phyloP scores from a whole-genome alignment of 2,888 invertebrate species.

The Erannis defoliaria region DNA sequence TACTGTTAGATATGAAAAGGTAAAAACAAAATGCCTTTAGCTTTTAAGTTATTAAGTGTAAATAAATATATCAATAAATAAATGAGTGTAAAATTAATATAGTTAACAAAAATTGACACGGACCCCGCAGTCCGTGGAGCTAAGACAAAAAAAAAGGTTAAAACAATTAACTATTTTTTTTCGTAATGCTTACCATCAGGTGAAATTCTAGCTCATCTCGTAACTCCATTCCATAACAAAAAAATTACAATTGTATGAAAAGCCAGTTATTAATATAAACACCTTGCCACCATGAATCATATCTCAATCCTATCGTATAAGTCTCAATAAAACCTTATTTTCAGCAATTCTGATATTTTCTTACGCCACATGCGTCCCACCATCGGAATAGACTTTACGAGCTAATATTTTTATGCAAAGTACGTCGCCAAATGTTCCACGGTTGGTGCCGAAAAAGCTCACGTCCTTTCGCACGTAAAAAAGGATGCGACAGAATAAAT shows the following conservation, averaged over 20 bases:
- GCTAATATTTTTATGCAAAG: constrained; percentile 86
- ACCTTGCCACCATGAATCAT: constrained; percentile 58
- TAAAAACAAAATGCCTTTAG: too few species aligned
- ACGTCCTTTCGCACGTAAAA: constrained; percentile 84
- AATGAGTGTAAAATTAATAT: too few species aligned
- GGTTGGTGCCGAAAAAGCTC: constrained; percentile 77
- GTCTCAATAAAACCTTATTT: constrained; percentile 73
- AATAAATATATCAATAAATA: too few species aligned
- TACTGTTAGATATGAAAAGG: too few species aligned
- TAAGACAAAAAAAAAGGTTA: too few species aligned
- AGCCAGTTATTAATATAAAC: constrained; percentile 56
- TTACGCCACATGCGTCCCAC: constrained; percentile 76
- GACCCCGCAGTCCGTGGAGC: too few species aligned
- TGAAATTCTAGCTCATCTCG: too few species aligned
- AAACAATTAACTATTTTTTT: too few species aligned
- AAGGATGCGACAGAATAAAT: constrained; percentile 86
- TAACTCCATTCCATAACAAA: too few species aligned
- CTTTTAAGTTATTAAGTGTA: too few species aligned
- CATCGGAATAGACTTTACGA: constrained; percentile 78
- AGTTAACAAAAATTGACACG: too few species aligned
- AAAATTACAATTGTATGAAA: constrained; percentile 51
- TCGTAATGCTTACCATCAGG: too few species aligned
- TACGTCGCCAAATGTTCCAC: constrained; percentile 84
- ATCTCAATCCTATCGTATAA: constrained; percentile 67
- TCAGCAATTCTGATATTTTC: constrained; percentile 75